These are phyloP conservation scores for Bufo bufo DNA, from an alignment of 2,113 vertebrate genomes.

Conservation along the genomic window DNA sequence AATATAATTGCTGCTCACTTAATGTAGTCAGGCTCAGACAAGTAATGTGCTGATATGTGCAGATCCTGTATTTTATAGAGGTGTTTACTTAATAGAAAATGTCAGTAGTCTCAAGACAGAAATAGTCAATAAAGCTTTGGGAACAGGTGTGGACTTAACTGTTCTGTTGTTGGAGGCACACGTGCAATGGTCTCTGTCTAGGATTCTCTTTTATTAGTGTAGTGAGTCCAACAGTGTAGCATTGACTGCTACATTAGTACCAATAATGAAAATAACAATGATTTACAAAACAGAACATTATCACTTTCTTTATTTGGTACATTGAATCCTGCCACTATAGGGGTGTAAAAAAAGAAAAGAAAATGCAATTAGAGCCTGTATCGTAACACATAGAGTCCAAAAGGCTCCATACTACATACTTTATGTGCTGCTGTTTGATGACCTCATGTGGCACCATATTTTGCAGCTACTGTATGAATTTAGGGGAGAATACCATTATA, in stretches of 20 bases:
- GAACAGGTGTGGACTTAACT: slow-evolving; percentile 17
- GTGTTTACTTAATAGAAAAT: slow-evolving; percentile 6
- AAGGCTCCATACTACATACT: too few relatives aligned
- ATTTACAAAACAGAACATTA: too few relatives aligned
- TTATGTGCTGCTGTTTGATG: too few relatives aligned
- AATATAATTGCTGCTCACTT: slow-evolving; percentile 30
- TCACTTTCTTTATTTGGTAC: too few relatives aligned
- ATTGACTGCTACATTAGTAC: background rate
- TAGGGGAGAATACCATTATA: too few relatives aligned
- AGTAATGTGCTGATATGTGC: slow-evolving; percentile 26
- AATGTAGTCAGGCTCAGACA: slow-evolving; percentile 19
- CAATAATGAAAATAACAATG: background rate
- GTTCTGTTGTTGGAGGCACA: background rate
- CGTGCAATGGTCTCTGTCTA: background rate
- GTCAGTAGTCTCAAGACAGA: background rate
- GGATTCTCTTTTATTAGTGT: background rate
- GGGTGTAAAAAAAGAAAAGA: too few relatives aligned
- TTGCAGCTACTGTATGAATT: too few relatives aligned
- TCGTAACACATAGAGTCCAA: too few relatives aligned
- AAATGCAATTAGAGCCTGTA: too few relatives aligned
- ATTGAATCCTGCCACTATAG: too few relatives aligned
- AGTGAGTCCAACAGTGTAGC: background rate
- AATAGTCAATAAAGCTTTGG: background rate
- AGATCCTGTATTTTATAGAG: slow-evolving; percentile 20
- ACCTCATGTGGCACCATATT: too few relatives aligned